Conservation (phyloP, 1,140 invertebrate genomes). For the Wiebesia pumilae region DNA sequence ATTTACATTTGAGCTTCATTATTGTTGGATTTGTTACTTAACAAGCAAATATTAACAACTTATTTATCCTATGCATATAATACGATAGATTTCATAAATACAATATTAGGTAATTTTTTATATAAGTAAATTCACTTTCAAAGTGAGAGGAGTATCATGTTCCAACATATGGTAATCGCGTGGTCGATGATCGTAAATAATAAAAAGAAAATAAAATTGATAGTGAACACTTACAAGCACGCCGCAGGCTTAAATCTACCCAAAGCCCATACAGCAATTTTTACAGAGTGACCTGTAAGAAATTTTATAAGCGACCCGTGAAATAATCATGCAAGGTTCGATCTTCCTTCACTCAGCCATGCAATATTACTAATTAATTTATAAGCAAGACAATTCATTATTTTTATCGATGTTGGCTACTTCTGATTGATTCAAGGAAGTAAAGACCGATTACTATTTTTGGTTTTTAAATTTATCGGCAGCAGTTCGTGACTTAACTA, state of each 20-base stretch:
- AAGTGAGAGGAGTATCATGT: neutral
- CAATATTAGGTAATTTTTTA: neutral
- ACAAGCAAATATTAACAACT: neutral
- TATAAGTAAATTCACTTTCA: neutral
- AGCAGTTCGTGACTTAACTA: neutral
- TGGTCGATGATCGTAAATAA: conserved; percentile 2
- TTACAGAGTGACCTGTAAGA: neutral
- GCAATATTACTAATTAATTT: neutral
- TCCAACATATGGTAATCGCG: neutral
- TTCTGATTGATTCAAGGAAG: neutral
- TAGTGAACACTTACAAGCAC: neutral
- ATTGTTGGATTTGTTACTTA: neutral
- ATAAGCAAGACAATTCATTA: conserved; percentile 13
- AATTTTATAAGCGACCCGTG: neutral
- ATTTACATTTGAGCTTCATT: neutral
- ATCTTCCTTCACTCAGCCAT: neutral
- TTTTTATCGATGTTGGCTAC: conserved; percentile 7
- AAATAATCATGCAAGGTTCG: conserved; percentile 7
- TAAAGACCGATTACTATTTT: neutral
- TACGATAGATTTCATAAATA: neutral
- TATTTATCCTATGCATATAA: neutral
- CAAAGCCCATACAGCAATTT: neutral
- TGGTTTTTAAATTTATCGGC: neutral
- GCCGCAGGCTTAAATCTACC: neutral
- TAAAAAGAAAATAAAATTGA: conserved; percentile 12